Evolutionary conservation across 1,140 invertebrate genomes (phyloP).

Genomic region (Octopus sinensis): DNA sequence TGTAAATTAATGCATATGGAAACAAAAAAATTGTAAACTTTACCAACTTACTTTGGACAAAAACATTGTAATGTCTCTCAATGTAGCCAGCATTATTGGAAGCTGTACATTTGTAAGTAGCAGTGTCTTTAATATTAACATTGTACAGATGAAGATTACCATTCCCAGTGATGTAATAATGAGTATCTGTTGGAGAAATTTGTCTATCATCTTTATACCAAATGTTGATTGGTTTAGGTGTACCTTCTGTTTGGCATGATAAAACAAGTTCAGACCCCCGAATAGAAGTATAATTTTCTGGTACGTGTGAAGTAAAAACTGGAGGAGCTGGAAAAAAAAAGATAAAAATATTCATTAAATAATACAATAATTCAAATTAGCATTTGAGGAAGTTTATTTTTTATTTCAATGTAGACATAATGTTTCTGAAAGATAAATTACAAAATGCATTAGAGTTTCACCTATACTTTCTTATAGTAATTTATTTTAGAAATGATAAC

Average conservation of each 20-base stretch:
- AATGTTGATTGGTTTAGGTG: slow-evolving; percentile 45
- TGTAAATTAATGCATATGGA: not conserved
- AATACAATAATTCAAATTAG: too few relatives aligned
- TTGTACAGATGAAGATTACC: slow-evolving; percentile 57
- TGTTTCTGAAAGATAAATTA: too few relatives aligned
- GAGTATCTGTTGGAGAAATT: slow-evolving; percentile 51
- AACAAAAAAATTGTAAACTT: slow-evolving; percentile 7
- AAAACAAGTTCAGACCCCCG: slow-evolving; percentile 50
- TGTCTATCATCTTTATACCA: slow-evolving; percentile 47
- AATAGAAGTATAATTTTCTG: slow-evolving; percentile 63
- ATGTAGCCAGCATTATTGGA: slow-evolving; percentile 57
- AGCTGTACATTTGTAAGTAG: slow-evolving; percentile 59
- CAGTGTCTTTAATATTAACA: slow-evolving; percentile 52
- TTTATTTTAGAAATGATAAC: too few relatives aligned
- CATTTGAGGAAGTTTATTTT: too few relatives aligned
- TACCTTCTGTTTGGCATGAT: slow-evolving; percentile 55
- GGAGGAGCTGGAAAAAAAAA: slow-evolving; percentile 49
- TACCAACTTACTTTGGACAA: slow-evolving; percentile 46
- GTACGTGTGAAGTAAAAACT: slow-evolving; percentile 62
- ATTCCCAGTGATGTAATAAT: slow-evolving; percentile 51
- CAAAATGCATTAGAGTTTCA: too few relatives aligned
- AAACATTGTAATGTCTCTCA: slow-evolving; percentile 52
- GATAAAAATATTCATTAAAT: not conserved
- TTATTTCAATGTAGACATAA: too few relatives aligned
- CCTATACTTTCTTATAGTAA: too few relatives aligned